A percentile compares a stretch with the other conserved stretches of the same genome.
These are phyloP conservation scores for Thalassarche chlororhynchos DNA, from an alignment of 2,113 vertebrate genomes.

Conservation along the genomic window DNA sequence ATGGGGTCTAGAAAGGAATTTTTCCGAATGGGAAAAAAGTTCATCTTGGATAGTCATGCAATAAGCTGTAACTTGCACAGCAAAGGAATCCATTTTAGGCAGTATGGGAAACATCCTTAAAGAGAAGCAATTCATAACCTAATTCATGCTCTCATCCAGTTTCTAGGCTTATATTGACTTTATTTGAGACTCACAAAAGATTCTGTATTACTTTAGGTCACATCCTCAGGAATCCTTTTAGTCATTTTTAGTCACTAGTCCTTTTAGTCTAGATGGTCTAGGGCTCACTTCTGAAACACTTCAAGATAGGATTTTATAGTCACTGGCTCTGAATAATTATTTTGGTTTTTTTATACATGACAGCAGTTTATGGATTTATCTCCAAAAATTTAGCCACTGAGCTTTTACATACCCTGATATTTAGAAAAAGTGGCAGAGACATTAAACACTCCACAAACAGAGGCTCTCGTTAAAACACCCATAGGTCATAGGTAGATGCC, in stretches of 20 bases:
- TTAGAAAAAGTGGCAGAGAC: background rate
- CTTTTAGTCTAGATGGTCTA: background rate
- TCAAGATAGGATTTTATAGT: background rate
- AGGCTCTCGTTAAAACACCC: background rate
- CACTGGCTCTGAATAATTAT: background rate
- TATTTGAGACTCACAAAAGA: background rate
- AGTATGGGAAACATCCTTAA: background rate
- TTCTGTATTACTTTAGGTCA: background rate
- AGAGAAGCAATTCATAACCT: background rate
- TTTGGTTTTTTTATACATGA: background rate
- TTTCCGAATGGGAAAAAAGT: background rate
- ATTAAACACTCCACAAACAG: background rate
- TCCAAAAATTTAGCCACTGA: background rate
- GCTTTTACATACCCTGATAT: background rate
- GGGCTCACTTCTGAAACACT: background rate
- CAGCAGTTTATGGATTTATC: background rate
- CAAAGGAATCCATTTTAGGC: background rate
- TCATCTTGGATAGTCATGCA: background rate
- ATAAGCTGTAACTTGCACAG: background rate
- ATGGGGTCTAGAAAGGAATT: background rate
- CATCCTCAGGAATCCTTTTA: background rate
- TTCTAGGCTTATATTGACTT: background rate
- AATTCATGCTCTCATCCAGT: background rate
- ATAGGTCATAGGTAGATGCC: background rate
- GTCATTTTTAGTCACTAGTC: background rate